Percentiles rank a stretch among this genome's conserved stretches.
These are phyloP conservation scores for Grallaria varia DNA, from an alignment of 2,113 vertebrate genomes.

Conservation along the genomic window DNA sequence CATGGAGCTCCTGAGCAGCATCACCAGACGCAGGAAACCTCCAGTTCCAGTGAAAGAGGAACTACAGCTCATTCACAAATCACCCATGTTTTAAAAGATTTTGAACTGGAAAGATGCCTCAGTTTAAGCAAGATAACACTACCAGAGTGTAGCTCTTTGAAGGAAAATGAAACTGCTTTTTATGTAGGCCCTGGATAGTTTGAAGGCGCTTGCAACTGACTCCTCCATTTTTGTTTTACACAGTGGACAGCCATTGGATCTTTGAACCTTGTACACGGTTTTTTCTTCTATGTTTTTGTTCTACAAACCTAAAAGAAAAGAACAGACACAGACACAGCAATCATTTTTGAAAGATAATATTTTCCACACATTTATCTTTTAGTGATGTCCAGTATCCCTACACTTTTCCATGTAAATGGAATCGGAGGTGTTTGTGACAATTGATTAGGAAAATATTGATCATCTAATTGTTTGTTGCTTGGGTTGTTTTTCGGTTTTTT, in stretches of 20 bases:
- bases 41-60: neutral
- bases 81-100: neutral
- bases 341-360: neutral
- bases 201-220: neutral
- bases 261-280: neutral
- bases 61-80: neutral
- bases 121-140: neutral
- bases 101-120: neutral
- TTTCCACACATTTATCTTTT: neutral
- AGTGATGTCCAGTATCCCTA: fast-evolving
- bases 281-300: neutral
- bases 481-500: too few species aligned
- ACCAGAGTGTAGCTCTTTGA: fast-evolving
- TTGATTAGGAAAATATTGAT: neutral
- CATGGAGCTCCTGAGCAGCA: neutral
- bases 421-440: neutral
- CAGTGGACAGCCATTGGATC: fast-evolving
- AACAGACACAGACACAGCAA: neutral
- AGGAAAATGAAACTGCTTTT: neutral
- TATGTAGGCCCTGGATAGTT: neutral
- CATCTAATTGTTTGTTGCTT: neutral
- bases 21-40: neutral
- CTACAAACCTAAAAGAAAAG: neutral
- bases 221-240: neutral
- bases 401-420: neutral